phyloP scores from a whole-genome alignment of 2,888 invertebrate genomes.

The Anoplius nigerrimus region DNA sequence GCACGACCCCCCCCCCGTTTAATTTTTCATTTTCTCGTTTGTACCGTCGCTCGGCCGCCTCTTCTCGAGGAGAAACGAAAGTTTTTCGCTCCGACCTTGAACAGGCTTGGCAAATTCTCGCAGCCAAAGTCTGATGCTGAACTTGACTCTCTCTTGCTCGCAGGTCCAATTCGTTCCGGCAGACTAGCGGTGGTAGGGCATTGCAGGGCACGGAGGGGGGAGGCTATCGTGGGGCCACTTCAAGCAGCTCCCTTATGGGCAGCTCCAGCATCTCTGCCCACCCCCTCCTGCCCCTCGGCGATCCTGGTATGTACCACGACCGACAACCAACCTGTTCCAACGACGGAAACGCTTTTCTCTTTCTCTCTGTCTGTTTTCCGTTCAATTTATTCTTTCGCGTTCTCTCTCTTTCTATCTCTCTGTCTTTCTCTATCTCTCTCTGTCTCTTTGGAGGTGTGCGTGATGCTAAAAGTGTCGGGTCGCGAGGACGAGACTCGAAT shows the following conservation, averaged over 20 bases:
- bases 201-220: conserved; percentile 82
- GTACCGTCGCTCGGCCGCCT: too few species aligned
- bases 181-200: conserved; percentile 78
- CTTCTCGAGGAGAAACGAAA: conserved; percentile 34
- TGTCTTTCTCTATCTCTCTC: conserved; percentile 20
- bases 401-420: conserved; percentile 17
- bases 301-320: conserved; percentile 76
- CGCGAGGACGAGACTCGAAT: too few species aligned
- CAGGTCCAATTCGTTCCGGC: conserved; percentile 97
- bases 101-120: conserved; percentile 64
- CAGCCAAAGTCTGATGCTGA: conserved; percentile 75
- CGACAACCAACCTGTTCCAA: conserved; percentile 66
- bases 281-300: conserved; percentile 93
- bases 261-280: conserved; percentile 94
- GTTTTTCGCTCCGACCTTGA: conserved; percentile 50
- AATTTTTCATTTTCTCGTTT: too few species aligned
- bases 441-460: conserved; percentile 32
- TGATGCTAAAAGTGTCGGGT: too few species aligned
- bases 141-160: conserved; percentile 77
- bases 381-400: conserved; percentile 44
- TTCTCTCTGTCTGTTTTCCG: conserved; percentile 17
- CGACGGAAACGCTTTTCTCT: conserved; percentile 51
- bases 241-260: conserved; percentile 81
- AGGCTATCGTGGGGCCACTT: conserved; percentile 78
- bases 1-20: too few species aligned